Evolutionary conservation across 2,888 invertebrate species (phyloP).

Genomic region (Aethes cnicana): DNA sequence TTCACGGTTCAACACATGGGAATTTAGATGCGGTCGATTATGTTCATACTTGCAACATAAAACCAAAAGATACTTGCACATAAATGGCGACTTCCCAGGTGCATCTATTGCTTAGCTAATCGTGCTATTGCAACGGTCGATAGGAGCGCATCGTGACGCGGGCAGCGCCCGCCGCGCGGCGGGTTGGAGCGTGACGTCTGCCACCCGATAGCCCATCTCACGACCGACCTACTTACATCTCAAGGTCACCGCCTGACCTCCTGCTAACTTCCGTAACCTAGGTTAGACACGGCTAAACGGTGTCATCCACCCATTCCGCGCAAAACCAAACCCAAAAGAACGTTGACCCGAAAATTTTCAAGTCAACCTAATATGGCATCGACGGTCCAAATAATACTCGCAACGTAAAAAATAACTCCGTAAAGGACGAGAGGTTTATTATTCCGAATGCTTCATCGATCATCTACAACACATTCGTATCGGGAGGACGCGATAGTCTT

Average conservation of each 20-base stretch:
- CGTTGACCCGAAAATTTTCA: conserved; percentile 15
- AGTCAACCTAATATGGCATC: not conserved
- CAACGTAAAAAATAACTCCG: conserved; percentile 25
- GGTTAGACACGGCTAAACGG: conserved; percentile 12
- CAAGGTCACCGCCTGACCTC: conserved; percentile 79
- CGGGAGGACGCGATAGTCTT: conserved; percentile 29
- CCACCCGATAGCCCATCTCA: conserved; percentile 80
- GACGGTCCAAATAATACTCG: conserved; percentile 20
- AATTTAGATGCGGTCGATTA: no score
- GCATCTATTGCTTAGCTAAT: conserved; percentile 24
- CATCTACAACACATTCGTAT: conserved; percentile 36
- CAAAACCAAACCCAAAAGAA: conserved; percentile 22
- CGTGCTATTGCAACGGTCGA: conserved; percentile 29
- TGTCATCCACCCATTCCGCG: conserved; percentile 35
- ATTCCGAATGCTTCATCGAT: conserved; percentile 36
- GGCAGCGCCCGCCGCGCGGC: conserved; percentile 42
- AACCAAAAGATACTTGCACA: no score
- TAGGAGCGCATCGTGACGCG: conserved; percentile 32
- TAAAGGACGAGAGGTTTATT: conserved; percentile 33
- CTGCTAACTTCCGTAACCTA: conserved; percentile 64
- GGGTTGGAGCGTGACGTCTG: conserved; percentile 76
- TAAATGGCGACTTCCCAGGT: conserved; percentile 17
- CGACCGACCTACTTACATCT: conserved; percentile 75
- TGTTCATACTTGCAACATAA: no score
- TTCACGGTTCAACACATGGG: no score